Conservation (phyloP, 2,113 vertebrate genomes). For the Gnathonemus echidnorhynchus region DNA sequence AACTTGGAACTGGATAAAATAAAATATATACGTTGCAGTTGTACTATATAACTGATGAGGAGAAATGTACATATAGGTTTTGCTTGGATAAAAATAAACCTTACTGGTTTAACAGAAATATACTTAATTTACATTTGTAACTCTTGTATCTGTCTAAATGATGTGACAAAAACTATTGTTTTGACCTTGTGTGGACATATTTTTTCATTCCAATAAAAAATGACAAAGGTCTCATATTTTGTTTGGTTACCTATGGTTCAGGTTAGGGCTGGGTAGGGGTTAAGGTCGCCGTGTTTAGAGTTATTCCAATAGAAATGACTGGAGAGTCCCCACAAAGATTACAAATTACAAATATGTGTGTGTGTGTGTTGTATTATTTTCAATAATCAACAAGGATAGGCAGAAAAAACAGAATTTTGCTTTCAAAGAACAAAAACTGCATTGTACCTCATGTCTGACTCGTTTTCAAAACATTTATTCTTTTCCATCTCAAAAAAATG, state of each 20-base stretch:
- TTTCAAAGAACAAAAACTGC: neutral
- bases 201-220: neutral
- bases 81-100: neutral
- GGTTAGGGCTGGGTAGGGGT: neutral
- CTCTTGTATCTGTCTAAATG: neutral
- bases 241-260: neutral
- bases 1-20: neutral
- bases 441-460: neutral
- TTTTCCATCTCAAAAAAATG: neutral
- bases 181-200: neutral
- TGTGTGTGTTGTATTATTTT: neutral
- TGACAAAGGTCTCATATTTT: neutral
- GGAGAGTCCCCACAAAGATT: neutral
- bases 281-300: neutral
- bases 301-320: neutral
- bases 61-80: neutral
- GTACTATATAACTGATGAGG: neutral
- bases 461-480: neutral
- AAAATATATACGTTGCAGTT: neutral
- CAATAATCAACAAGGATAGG: neutral
- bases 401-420: neutral
- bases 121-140: neutral
- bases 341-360: neutral
- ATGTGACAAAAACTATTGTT: neutral
- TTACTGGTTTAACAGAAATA: neutral